Evolutionary conservation across 2,113 vertebrate genomes (phyloP).

Genomic region (Mesitornis unicolor): DNA sequence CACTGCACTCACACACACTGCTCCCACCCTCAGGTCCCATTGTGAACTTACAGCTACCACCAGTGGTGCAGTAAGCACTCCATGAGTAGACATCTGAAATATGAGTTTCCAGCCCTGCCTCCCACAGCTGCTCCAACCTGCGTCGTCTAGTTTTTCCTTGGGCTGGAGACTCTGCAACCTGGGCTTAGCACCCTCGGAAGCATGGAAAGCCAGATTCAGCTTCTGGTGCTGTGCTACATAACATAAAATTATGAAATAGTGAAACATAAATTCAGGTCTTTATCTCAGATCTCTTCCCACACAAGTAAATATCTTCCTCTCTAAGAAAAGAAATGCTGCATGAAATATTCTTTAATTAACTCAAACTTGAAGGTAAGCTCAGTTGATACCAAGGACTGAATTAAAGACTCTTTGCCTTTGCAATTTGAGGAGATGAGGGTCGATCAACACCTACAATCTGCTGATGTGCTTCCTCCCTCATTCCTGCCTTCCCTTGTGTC

Average conservation of each 20-base stretch:
- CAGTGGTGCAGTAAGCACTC: fast-evolving
- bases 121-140: neutral
- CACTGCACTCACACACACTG: fast-evolving
- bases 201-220: neutral
- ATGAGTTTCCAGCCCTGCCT: neutral
- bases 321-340: neutral
- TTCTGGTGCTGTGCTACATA: neutral
- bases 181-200: neutral
- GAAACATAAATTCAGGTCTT: neutral
- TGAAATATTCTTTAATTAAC: neutral
- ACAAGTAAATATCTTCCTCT: neutral
- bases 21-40: neutral
- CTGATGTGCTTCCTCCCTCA: neutral
- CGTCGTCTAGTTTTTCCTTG: neutral
- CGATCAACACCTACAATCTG: neutral
- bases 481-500: neutral
- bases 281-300: neutral
- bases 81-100: neutral
- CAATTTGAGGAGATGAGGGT: neutral
- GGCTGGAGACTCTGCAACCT: neutral
- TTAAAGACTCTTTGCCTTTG: neutral
- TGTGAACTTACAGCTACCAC: neutral
- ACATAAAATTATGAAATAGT: neutral
- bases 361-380: neutral
- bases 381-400: neutral